Conservation (phyloP, 2,113 vertebrate species). For the Oophaga pumilio region DNA sequence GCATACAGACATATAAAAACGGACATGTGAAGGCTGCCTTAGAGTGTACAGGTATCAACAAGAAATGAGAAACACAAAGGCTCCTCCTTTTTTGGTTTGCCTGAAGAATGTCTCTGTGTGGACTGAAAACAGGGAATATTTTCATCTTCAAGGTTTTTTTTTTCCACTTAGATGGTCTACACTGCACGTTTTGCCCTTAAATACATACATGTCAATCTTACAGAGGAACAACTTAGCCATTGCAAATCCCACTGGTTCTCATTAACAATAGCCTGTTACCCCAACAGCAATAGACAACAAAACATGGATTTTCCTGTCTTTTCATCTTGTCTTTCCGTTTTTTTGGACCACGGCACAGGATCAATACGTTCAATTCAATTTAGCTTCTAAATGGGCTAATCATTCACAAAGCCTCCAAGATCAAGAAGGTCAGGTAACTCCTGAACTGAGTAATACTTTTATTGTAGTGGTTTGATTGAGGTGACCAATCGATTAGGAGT, state of each 20-base stretch:
- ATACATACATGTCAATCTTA: not conserved
- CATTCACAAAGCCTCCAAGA: not conserved
- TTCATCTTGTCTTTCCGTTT: not conserved
- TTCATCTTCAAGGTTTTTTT: not conserved
- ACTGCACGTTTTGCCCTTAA: not conserved
- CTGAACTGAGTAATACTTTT: conserved; percentile 1
- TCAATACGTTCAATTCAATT: conserved; percentile 53
- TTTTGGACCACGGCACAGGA: conserved; percentile 53
- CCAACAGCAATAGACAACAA: not conserved
- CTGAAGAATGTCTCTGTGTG: not conserved
- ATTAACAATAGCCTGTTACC: conserved; percentile 23
- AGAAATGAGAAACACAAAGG: not conserved
- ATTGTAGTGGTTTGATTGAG: not conserved
- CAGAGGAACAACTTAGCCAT: not conserved
- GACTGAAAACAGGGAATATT: not conserved
- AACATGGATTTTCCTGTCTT: conserved; percentile 14
- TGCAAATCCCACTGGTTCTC: conserved; percentile 2
- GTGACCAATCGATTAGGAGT: not conserved
- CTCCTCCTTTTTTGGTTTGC: not conserved
- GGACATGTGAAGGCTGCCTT: no score
- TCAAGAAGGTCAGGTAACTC: conserved; percentile 7
- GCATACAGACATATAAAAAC: no score
- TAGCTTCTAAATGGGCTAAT: conserved; percentile 49
- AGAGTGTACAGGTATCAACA: not conserved
- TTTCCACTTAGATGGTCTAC: not conserved